Base-by-base conservation (phyloP, 2,888 invertebrate species). In the Chymomyza procnemis region DNA sequence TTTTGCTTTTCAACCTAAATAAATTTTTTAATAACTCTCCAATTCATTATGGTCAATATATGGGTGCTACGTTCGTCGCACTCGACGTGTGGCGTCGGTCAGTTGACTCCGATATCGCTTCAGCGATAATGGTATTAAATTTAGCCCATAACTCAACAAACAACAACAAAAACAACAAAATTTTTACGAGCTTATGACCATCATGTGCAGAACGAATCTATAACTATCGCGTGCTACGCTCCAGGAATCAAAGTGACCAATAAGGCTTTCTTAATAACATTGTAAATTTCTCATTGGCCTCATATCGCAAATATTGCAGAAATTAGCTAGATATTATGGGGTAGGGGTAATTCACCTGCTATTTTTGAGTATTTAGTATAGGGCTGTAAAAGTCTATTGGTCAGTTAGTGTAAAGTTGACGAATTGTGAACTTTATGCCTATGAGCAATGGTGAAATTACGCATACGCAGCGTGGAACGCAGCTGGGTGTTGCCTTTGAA, bases 291-390 rank as follows among this genome's bases (percentile, higher is more conserved):
- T 12, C 19, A 19, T 50, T 50, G 50, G 3, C 9, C 34, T 5
- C 19, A 57, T 16, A 14, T 30, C 30, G 26, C 30, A 34, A 4
- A 34, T 9, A 9, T 41, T 41, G 34, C 34, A 12, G 9, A 2
- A 41, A 41, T 41, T 12, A 41, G 34, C 34, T 22, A 14, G 21
- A 54, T 54, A 54, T 21, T 21, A 54, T 21, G 8, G 54, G 34
- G 34, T 41, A 41, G 8, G 54, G 34, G 34, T 41, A 41, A 41
- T n/a, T 74, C 85, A 80, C 34, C 9, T 4, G 41, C 62, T 85
- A 85, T 73, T 66, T 62, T 71, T 78, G 71, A 79, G 61, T 22
- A 57, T 59, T 47, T 79, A 30, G 61, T 55, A 16, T 58, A 66
- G 26, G 26, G 26, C 3, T 46, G 66, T 71, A 66, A 66, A 52